These are phyloP conservation scores for Thymelicus sylvestris DNA, from an alignment of 2,888 invertebrate genomes.

Conservation along the genomic window DNA sequence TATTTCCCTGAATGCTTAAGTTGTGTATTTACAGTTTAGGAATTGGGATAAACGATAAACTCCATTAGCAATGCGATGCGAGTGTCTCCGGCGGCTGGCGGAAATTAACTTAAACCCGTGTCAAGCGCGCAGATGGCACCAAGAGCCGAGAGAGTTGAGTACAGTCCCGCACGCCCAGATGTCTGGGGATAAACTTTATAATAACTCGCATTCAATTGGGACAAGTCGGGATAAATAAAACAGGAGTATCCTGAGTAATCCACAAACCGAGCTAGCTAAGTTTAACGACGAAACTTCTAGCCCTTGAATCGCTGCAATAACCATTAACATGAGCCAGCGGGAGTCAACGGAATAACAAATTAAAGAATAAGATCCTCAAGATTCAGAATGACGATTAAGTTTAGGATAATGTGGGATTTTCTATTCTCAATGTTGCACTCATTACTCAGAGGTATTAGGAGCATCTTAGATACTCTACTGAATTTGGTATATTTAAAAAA, in stretches of 20 bases:
- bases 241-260: slow-evolving; percentile 36
- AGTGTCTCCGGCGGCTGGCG: slow-evolving; percentile 50
- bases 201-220: slow-evolving; percentile 17
- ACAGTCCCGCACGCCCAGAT: slow-evolving; percentile 23
- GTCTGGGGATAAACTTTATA: slow-evolving; percentile 25
- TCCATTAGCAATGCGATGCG: slow-evolving; percentile 59
- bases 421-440: neutral
- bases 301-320: slow-evolving; percentile 41
- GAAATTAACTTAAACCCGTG: slow-evolving; percentile 71
- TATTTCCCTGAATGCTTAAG: slow-evolving; percentile 41
- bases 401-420: neutral
- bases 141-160: slow-evolving; percentile 42
- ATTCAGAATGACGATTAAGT: neutral
- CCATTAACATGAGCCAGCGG: slow-evolving; percentile 44
- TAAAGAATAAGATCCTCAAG: slow-evolving; percentile 49
- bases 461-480: neutral
- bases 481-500: neutral
- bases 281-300: slow-evolving; percentile 53
- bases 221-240: slow-evolving; percentile 30
- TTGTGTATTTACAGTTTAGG: slow-evolving; percentile 51
- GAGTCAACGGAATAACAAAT: slow-evolving; percentile 48
- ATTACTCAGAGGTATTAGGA: neutral
- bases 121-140: slow-evolving; percentile 54
- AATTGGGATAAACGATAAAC: slow-evolving; percentile 61
- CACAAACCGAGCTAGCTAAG: slow-evolving; percentile 44